Percentiles rank a stretch among this genome's conserved stretches.
These are phyloP conservation scores for Scaeva pyrastri DNA, from an alignment of 2,888 invertebrate genomes.

Conservation along the genomic window DNA sequence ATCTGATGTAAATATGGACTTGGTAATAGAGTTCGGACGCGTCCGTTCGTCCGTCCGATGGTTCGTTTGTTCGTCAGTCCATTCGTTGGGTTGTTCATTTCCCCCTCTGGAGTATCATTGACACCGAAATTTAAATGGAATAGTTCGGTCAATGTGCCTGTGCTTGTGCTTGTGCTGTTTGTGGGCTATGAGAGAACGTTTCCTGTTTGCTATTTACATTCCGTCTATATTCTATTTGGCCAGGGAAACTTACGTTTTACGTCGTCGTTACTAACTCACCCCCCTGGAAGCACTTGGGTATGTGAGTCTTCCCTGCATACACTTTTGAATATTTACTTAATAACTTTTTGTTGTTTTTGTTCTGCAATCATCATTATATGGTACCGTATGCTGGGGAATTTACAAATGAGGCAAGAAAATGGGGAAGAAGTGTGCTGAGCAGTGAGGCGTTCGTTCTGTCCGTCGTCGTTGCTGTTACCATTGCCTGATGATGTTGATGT, in stretches of 20 bases:
- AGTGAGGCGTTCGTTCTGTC: no score
- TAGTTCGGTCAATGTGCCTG: constrained; percentile 11
- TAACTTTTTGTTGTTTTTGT: constrained; percentile 12
- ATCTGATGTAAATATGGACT: not conserved
- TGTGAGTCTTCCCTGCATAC: no score
- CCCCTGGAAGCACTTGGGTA: no score
- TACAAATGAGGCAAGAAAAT: not conserved
- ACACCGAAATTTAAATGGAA: constrained; percentile 21
- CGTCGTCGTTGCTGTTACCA: no score
- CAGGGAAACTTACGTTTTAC: not conserved
- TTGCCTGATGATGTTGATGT: not conserved
- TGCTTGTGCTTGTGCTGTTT: not conserved
- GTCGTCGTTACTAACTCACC: no score
- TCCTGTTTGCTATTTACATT: constrained; percentile 19
- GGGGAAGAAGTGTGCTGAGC: not conserved
- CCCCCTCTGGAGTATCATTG: constrained; percentile 5
- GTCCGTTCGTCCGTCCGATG: no score
- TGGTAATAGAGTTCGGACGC: not conserved
- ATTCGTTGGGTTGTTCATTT: no score
- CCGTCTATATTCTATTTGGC: constrained; percentile 2
- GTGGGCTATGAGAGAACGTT: not conserved
- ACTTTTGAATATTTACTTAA: constrained; percentile 8
- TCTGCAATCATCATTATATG: constrained; percentile 6
- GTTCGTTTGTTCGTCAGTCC: no score
- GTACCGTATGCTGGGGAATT: not conserved